phyloP scores from a whole-genome alignment of 2,888 invertebrate species.

The Bedellia somnulentella region DNA sequence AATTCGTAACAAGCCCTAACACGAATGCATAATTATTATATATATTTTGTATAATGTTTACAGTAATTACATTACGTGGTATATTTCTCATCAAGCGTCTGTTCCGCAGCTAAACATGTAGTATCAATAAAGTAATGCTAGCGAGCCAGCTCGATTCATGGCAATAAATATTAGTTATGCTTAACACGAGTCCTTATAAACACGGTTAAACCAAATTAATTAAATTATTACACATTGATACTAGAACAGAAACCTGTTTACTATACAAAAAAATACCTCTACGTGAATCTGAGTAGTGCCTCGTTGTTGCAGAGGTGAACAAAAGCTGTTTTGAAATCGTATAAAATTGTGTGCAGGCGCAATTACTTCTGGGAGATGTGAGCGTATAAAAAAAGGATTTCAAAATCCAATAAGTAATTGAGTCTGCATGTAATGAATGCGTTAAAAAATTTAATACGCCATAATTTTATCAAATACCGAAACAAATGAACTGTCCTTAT shows the following conservation, averaged over 20 bases:
- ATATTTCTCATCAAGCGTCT: conserved; percentile 53
- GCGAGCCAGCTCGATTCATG: conserved; percentile 6
- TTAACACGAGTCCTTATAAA: too few relatives aligned
- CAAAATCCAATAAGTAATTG: conserved; percentile 56
- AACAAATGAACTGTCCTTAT: conserved; percentile 60
- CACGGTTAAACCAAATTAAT: too few relatives aligned
- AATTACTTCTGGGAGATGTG: conserved; percentile 55
- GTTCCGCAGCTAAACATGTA: conserved; percentile 19
- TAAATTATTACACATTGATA: too few relatives aligned
- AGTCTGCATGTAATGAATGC: conserved; percentile 43
- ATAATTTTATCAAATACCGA: conserved; percentile 56
- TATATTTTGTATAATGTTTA: conserved; percentile 54
- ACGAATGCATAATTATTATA: conserved; percentile 59
- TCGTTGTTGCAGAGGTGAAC: conserved; percentile 35
- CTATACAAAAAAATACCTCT: too few relatives aligned
- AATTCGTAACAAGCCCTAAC: conserved; percentile 65
- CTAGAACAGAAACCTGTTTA: too few relatives aligned
- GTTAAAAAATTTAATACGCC: conserved; percentile 52
- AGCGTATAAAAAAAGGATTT: conserved; percentile 55
- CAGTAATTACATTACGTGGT: conserved; percentile 61
- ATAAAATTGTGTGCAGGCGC: conserved; percentile 41
- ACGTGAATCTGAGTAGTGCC: conserved; percentile 44
- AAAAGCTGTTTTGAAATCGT: conserved; percentile 44
- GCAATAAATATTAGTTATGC: too few relatives aligned
- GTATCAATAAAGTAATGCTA: neutral